Conservation (phyloP, 2,888 invertebrate species). For the Volucella zonaria region DNA sequence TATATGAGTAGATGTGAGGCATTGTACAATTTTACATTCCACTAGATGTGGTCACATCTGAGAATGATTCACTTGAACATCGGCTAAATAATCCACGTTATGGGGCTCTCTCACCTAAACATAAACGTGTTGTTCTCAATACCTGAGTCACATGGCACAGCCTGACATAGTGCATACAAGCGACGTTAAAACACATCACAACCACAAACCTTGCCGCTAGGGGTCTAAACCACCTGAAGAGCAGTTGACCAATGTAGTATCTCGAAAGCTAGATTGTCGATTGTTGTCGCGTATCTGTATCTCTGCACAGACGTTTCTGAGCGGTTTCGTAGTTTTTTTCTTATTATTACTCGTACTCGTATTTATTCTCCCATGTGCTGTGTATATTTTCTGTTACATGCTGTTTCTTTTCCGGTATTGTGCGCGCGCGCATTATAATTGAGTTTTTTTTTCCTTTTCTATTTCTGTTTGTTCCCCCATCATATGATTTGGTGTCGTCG, state of each 20-base stretch:
- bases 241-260: conserved; percentile 62
- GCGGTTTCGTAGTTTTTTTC: conserved; percentile 26
- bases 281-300: conserved; percentile 58
- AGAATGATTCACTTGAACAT: conserved; percentile 1
- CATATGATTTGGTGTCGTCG: conserved; percentile 30
- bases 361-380: conserved; percentile 36
- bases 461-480: conserved; percentile 1
- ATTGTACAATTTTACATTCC: conserved; percentile 34
- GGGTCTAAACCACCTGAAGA: conserved; percentile 54
- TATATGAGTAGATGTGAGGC: conserved; percentile 20
- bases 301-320: conserved; percentile 38
- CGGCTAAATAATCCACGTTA: conserved; percentile 34
- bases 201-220: conserved; percentile 27
- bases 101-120: conserved; percentile 4
- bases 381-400: conserved; percentile 21
- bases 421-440: conserved; percentile 51
- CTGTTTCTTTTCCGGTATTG: conserved; percentile 50
- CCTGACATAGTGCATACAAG: conserved; percentile 2
- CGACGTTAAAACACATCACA: background rate
- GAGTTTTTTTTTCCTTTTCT: conserved; percentile 1
- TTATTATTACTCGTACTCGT: conserved; percentile 40
- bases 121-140: conserved; percentile 17
- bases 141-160: conserved; percentile 45
- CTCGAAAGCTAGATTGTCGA: conserved; percentile 61
- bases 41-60: conserved; percentile 35